Percentiles rank a stretch among this genome's conserved stretches.
These are phyloP conservation scores for Romanomermis culicivorax DNA, from an alignment of 2,888 invertebrate species.

Conservation along the genomic window DNA sequence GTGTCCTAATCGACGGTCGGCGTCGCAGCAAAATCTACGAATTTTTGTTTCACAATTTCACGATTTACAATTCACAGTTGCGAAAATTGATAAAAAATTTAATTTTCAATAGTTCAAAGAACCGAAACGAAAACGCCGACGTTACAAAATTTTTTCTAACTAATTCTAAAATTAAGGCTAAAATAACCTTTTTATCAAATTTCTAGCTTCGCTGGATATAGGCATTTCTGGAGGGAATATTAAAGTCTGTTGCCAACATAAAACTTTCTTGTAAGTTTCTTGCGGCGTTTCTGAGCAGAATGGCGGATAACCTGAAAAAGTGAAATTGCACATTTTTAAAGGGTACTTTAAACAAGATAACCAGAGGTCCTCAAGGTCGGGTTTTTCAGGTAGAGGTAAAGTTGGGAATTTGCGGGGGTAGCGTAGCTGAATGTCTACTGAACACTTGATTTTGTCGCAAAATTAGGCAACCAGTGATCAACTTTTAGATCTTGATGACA, in stretches of 20 bases:
- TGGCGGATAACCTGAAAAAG: conserved; percentile 65
- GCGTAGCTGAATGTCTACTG: too few relatives aligned
- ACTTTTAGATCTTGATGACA: too few relatives aligned
- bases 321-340: neutral
- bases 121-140: too few relatives aligned
- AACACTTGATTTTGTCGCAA: too few relatives aligned
- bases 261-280: conserved; percentile 85
- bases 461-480: too few relatives aligned
- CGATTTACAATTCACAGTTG: too few relatives aligned
- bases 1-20: conserved; percentile 71
- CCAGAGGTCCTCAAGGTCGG: neutral
- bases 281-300: conserved; percentile 97
- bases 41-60: neutral
- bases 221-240: conserved; percentile 97
- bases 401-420: too few relatives aligned
- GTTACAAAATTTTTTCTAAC: too few relatives aligned
- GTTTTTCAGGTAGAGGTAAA: neutral
- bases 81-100: too few relatives aligned
- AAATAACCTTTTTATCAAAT: conserved; percentile 49
- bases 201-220: conserved; percentile 88
- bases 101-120: too few relatives aligned
- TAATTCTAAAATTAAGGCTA: too few relatives aligned
- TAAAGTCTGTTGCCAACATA: conserved; percentile 97
- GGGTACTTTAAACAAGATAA: neutral
- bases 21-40: conserved; percentile 76